A percentile compares a stretch with the other conserved stretches of the same genome.
Evolutionary conservation across 2,888 invertebrate species (phyloP).

Genomic region (Tetragnatha montana): DNA sequence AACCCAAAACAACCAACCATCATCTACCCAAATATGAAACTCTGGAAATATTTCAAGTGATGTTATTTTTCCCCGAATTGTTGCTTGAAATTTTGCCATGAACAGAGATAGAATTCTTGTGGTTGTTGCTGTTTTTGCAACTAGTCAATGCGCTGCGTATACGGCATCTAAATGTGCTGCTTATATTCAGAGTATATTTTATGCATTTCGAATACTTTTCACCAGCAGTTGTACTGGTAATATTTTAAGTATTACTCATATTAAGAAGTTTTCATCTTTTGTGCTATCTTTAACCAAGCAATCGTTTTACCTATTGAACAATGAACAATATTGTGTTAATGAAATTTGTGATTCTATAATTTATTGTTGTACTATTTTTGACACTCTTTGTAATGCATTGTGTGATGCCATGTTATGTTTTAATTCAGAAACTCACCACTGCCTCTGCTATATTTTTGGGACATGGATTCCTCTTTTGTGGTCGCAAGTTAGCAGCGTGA

Average conservation of each 20-base stretch:
- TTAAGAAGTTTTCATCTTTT: conserved; percentile 51
- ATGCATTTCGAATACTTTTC: conserved; percentile 31
- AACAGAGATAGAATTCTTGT: conserved; percentile 61
- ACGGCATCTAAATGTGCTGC: conserved; percentile 28
- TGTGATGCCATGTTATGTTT: conserved; percentile 51
- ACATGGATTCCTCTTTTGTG: conserved; percentile 40
- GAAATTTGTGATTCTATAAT: conserved; percentile 25
- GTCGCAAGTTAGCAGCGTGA: neutral
- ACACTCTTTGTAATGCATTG: conserved; percentile 23
- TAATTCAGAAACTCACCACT: conserved; percentile 38
- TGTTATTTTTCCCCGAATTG: too few relatives aligned
- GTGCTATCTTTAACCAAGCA: conserved; percentile 29
- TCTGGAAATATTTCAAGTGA: too few relatives aligned
- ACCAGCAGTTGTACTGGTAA: conserved; percentile 55
- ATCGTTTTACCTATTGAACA: conserved; percentile 24
- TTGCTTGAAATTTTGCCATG: conserved; percentile 15
- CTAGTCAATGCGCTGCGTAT: conserved; percentile 65
- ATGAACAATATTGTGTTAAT: conserved; percentile 16
- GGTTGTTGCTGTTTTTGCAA: conserved; percentile 52
- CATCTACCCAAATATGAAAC: too few relatives aligned
- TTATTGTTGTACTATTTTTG: conserved; percentile 11
- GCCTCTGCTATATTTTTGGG: conserved; percentile 35
- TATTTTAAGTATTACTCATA: conserved; percentile 40
- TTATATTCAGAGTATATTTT: conserved; percentile 18
- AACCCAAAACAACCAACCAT: too few relatives aligned